Base-by-base conservation (phyloP, 2,113 vertebrate species). In the Aix galericulata region DNA sequence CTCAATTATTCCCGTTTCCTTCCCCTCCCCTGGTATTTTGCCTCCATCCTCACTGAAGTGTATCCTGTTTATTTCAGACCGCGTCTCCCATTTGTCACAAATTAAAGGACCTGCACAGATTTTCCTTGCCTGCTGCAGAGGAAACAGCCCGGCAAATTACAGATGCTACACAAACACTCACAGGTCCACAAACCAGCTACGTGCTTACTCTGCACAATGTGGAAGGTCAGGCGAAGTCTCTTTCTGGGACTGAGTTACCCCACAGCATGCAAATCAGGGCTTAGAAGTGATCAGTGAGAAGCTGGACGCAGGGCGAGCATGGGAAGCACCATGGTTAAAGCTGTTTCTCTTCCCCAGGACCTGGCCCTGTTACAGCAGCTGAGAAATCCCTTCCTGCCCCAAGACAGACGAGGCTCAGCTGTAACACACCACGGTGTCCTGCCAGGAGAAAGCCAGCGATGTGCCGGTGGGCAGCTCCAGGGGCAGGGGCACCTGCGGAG, bases 201-300 rank as follows among this genome's bases (percentile, higher is more conserved):
- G 0, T 48, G 38, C 48, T 56, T 76, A 58, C 72, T 40, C 76
- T 67, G 85, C 46, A 17, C 50, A 18, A 56, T 3, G 12, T 40
- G 74, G 84, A 36, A 94, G 0, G 26, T 91, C 93, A 82, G 2
- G 1, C 84, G 79, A 91, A 96, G 92, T 93, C 6, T 0, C 56
- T 66, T 69, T 91, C 80, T 59, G 82, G 0, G 1, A 91, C 63
- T 67, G 71, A 79, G 75, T 74, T 88, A 79, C 0, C 2, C 72
- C 67, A 72, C 63, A 88, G 90, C 75, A 86, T 86, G 93, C 52
- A 96, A 88, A 95, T 93, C 68, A 75, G 82, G 59, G 78, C 79
- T 91, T 86, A 91, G 88, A 87, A 52, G 52, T 32, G 60, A 63
- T 67, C 72, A 94, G 38, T 0, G 0, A 93, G 87, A 82, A 91